Evolutionary conservation across 2,113 vertebrate genomes (phyloP).

Genomic region (Malurus alboscapulatus): DNA sequence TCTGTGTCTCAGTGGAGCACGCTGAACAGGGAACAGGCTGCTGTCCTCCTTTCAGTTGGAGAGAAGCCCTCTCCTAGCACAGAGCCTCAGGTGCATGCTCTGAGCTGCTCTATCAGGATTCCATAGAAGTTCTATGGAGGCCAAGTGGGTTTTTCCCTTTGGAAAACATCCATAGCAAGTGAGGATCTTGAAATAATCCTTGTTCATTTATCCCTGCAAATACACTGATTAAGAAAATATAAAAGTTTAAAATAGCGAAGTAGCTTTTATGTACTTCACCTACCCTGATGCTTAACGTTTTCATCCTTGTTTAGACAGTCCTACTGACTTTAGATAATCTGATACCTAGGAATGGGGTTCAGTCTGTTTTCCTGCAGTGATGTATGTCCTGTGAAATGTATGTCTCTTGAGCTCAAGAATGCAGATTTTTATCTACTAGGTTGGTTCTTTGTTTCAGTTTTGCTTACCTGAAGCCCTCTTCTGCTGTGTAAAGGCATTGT

Average conservation of each 20-base stretch:
- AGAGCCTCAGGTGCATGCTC: not conserved
- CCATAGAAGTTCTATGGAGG: not conserved
- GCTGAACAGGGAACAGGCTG: not conserved
- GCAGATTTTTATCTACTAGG: not conserved
- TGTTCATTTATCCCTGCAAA: not conserved
- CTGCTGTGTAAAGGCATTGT: not conserved
- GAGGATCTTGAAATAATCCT: not conserved
- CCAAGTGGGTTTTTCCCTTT: not conserved
- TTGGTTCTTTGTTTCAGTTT: conserved; percentile 13
- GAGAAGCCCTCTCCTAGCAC: not conserved
- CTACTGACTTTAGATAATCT: not conserved
- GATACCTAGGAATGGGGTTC: not conserved
- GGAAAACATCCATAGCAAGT: not conserved
- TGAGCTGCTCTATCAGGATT: not conserved
- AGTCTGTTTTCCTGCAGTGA: not conserved
- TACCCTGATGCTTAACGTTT: not conserved
- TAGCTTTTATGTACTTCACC: not conserved
- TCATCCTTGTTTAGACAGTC: not conserved
- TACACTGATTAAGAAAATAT: not conserved
- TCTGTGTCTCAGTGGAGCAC: not conserved
- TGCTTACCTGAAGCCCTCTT: not conserved
- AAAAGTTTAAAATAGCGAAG: not conserved
- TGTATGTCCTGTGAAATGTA: not conserved
- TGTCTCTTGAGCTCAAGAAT: not conserved
- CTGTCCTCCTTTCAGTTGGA: not conserved